A percentile compares a stretch with the other conserved stretches of the same genome.
Evolutionary conservation across 2,888 invertebrate genomes (phyloP).

Genomic region (Drosophila imparisetae): DNA sequence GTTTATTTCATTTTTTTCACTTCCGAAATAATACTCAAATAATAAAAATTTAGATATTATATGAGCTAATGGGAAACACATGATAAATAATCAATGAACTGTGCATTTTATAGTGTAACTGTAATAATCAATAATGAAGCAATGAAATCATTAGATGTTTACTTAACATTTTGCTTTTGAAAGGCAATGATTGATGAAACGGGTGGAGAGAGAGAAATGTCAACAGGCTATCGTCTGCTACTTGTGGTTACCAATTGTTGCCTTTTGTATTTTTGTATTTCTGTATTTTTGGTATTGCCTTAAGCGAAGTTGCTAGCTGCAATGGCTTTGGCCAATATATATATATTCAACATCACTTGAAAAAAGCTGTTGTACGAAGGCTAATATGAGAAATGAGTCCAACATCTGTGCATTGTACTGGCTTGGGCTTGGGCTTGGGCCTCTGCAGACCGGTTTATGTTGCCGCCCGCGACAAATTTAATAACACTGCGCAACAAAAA

Average conservation of each 20-base stretch:
- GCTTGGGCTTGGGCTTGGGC: slow-evolving; percentile 49
- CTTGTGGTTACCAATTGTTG: slow-evolving; percentile 12
- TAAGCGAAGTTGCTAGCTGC: slow-evolving; percentile 36
- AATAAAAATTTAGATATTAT: too few species aligned
- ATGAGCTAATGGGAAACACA: not conserved
- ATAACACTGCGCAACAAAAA: slow-evolving; percentile 3
- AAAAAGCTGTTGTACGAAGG: slow-evolving; percentile 41
- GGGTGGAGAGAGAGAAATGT: slow-evolving; percentile 8
- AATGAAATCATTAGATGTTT: not conserved
- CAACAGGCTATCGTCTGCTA: slow-evolving; percentile 28
- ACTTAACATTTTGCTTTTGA: not conserved
- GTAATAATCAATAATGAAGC: not conserved
- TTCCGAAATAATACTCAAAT: too few species aligned
- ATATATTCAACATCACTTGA: slow-evolving; percentile 37
- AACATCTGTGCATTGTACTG: slow-evolving; percentile 66
- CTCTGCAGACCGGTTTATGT: slow-evolving; percentile 69
- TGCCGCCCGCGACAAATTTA: slow-evolving; percentile 68
- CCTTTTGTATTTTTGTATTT: slow-evolving; percentile 9
- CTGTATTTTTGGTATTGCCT: slow-evolving; percentile 5
- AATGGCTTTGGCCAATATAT: slow-evolving; percentile 36
- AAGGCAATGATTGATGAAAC: not conserved
- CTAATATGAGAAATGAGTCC: slow-evolving; percentile 68
- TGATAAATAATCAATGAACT: not conserved
- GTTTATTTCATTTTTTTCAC: not conserved
- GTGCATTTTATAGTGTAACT: not conserved